Base-by-base conservation (phyloP, 2,888 invertebrate genomes). In the Drosophila formosana region DNA sequence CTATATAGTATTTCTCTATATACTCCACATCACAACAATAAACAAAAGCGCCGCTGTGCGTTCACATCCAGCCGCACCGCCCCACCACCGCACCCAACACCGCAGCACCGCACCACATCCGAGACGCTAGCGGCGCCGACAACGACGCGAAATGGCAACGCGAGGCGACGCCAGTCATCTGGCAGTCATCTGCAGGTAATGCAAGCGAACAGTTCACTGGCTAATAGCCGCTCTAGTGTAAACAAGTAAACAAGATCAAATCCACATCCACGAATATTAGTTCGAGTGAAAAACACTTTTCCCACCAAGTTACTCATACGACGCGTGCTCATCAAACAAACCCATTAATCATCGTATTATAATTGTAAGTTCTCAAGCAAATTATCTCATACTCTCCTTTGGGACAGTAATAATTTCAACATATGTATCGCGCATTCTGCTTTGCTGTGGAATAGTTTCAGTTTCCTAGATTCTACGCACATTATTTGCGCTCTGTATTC, bases 161-260 rank as follows among this genome's bases (percentile, higher is more conserved):
- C 74, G 67, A 51, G 60, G 66, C 70, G 69, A 46, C 68, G 71
- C 66, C 67, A 73, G 67, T 70, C 77, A 77, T 72, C 89, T 89
- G 88, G 85, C 91, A 91, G 90, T 91, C 88, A 90, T 91, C 90
- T 84, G 77, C 90, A 91, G 91, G 91, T 91, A 91, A 91, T 86
- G 66, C 78, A 88, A 83, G 82, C 68, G 88, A 80, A 70, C 75
- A 81, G 88, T 82, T 86, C 87, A 50, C 57, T 39, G 50, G 46
- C 52, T 55, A 34, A 53, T 28, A 52, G 60, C 37, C 37, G 65
- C 73, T 78, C 26, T 47, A 55, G 32, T 52, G 45, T 32, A 25
- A 58, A 49, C 49, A 55, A 74, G 45, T 32, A 25, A 58, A 49
- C 49, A 55, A 74, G 37, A 53, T 28, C n/a, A 55, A 23, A 45